Conservation (phyloP, 2,113 vertebrate genomes). For the Sialia sialis region DNA sequence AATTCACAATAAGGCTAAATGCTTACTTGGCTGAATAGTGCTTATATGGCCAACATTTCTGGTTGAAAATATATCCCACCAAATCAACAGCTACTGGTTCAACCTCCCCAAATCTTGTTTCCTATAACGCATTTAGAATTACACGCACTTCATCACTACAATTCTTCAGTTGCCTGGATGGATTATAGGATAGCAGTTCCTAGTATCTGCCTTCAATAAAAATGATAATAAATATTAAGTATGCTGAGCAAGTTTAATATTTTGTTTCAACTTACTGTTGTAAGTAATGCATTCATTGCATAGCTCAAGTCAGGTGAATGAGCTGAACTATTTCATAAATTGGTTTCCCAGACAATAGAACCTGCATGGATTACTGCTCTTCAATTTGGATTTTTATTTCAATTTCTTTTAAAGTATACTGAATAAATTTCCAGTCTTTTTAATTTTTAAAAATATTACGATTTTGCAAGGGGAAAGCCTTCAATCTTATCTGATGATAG, state of each 20-base stretch:
- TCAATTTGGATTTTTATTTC: background rate
- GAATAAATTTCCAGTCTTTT: background rate
- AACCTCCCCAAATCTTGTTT: background rate
- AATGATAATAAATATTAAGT: background rate
- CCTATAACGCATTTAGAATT: background rate
- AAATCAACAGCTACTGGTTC: rapidly evolving
- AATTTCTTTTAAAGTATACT: background rate
- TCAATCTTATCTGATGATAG: background rate
- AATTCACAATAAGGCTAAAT: background rate
- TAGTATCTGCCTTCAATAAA: background rate
- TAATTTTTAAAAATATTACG: rapidly evolving
- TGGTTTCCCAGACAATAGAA: background rate
- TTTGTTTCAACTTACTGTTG: background rate
- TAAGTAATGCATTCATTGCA: background rate
- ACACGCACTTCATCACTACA: background rate
- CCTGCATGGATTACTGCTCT: background rate
- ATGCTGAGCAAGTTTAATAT: background rate
- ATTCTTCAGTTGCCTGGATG: background rate
- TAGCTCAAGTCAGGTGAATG: background rate
- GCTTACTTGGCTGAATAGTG: background rate
- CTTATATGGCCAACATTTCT: background rate
- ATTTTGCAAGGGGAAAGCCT: background rate
- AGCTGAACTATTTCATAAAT: background rate
- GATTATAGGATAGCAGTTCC: background rate
- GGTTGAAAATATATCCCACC: background rate